A percentile compares a stretch with the other conserved stretches of the same genome.
These are phyloP conservation scores for Patiria miniata DNA, from an alignment of 35 echinoderm and acorn worm genomes.

Conservation along the genomic window DNA sequence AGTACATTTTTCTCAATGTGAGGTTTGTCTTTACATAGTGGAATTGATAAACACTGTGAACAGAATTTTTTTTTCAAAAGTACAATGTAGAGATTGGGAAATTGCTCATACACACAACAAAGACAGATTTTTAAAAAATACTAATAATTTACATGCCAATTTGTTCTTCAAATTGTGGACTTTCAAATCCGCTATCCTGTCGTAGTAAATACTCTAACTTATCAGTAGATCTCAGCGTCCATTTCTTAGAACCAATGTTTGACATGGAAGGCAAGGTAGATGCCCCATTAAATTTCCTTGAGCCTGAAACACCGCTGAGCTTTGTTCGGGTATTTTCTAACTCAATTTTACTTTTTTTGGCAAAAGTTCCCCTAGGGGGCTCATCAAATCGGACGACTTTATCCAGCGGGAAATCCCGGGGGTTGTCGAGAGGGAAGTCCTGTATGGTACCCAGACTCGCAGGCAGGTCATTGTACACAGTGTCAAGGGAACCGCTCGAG, in stretches of 20 bases:
- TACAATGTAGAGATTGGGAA: no score
- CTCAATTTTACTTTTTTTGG: not conserved
- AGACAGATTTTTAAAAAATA: no score
- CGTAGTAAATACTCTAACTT: not conserved
- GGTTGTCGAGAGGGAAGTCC: not conserved
- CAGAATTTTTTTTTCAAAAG: no score
- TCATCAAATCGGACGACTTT: not conserved
- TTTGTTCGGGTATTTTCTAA: no score
- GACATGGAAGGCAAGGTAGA: not conserved
- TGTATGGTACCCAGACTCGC: not conserved
- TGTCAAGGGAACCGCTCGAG: constrained; percentile 14
- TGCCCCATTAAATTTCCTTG: not conserved
- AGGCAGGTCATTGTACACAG: constrained; percentile 34
- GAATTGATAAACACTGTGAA: no score
- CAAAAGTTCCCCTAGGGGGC: not conserved
- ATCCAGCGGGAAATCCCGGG: not conserved
- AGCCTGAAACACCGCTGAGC: no score
- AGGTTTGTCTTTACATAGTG: no score
- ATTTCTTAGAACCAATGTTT: not conserved
- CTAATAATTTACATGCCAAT: not conserved
- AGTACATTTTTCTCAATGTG: no score
- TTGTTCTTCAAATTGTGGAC: constrained; percentile 31
- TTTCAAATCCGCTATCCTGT: constrained; percentile 42
- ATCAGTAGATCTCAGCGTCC: not conserved
- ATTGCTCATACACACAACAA: no score